A percentile compares a stretch with the other conserved stretches of the same genome.
These are phyloP conservation scores for Eurystomus glaucurus DNA, from an alignment of 2,797 vertebrate species.

Conservation along the genomic window DNA sequence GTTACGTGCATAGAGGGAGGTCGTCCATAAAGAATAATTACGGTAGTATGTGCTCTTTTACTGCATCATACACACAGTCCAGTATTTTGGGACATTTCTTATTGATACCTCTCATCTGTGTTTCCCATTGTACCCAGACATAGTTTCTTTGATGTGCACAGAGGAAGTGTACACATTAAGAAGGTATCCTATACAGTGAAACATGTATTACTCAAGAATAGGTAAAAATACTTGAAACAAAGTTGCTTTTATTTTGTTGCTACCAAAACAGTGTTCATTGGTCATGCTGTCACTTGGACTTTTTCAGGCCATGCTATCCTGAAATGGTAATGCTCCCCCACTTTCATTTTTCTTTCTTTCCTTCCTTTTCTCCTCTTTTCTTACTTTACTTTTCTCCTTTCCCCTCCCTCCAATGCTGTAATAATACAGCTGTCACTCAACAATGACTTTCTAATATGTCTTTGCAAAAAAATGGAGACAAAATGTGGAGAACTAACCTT, in stretches of 20 bases:
- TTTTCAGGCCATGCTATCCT: not conserved
- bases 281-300: not conserved
- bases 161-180: not conserved
- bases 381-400: not conserved
- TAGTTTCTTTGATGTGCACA: not conserved
- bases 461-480: not conserved
- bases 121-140: not conserved
- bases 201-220: not conserved
- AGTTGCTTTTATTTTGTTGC: not conserved
- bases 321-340: fast-evolving
- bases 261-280: not conserved
- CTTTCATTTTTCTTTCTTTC: not conserved
- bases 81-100: not conserved
- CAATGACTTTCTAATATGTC: not conserved
- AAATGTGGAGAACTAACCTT: not conserved
- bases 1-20: not conserved
- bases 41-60: not conserved
- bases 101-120: not conserved
- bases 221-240: not conserved
- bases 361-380: not conserved
- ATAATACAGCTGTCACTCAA: not conserved
- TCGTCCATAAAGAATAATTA: not conserved
- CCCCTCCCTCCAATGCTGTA: not conserved
- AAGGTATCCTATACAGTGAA: not conserved
- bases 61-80: fast-evolving